Evolutionary conservation across 2,797 vertebrate species (phyloP).

Genomic region (Schizothorax lantsangensis): DNA sequence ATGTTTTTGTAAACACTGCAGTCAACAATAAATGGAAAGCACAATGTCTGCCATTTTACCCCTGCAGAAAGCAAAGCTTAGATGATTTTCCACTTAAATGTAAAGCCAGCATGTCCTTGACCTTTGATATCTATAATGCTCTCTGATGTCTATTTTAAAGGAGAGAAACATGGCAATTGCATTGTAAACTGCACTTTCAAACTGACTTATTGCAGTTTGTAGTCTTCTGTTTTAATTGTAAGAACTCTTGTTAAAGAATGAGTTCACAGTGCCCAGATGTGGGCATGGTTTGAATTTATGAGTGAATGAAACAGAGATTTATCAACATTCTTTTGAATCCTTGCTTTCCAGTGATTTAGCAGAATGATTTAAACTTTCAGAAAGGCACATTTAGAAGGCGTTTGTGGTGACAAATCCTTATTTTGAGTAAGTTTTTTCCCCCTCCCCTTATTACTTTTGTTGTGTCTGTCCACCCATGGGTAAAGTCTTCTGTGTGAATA

Average conservation of each 20-base stretch:
- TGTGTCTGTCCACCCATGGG: too few species aligned
- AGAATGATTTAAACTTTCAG: constrained; percentile 71
- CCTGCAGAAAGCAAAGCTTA: background rate
- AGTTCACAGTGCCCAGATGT: constrained; percentile 60
- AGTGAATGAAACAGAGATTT: constrained; percentile 74
- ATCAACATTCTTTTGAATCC: constrained; percentile 67
- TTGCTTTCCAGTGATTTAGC: constrained; percentile 69
- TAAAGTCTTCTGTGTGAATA: too few species aligned
- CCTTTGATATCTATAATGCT: background rate
- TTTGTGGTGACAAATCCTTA: too few species aligned
- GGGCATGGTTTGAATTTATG: constrained; percentile 66
- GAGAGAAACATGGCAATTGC: background rate
- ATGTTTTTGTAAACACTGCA: background rate
- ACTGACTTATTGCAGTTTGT: constrained; percentile 26
- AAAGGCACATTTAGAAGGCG: constrained; percentile 60
- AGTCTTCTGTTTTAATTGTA: background rate
- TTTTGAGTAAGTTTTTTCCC: too few species aligned
- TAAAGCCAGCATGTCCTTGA: constrained; percentile 29
- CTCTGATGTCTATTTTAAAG: constrained; percentile 6
- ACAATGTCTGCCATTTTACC: background rate
- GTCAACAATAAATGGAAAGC: background rate
- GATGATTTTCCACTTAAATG: background rate
- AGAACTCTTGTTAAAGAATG: constrained; percentile 29
- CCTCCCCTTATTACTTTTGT: too few species aligned
- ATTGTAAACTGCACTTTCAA: background rate